Evolutionary conservation across 2,888 invertebrate genomes (phyloP).

Genomic region (Magallana nippona): DNA sequence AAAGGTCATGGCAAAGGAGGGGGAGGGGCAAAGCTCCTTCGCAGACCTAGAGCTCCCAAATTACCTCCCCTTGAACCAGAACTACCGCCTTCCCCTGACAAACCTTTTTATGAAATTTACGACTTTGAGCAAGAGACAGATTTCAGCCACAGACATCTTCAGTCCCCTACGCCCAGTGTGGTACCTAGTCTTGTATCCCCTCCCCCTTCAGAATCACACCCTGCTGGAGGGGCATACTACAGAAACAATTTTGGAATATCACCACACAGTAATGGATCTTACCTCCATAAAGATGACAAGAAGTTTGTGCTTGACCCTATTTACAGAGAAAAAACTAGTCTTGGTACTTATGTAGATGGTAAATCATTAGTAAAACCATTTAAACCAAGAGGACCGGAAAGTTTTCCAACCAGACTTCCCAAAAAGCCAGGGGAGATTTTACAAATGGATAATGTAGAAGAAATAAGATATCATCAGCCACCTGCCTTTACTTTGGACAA

Average conservation of each 20-base stretch:
- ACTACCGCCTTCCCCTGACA: conserved; percentile 52
- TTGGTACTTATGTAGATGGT: conserved; percentile 74
- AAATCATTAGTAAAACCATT: conserved; percentile 71
- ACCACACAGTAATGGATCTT: conserved; percentile 61
- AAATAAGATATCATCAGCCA: conserved; percentile 67
- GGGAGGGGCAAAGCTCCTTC: conserved; percentile 56
- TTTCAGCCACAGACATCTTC: conserved; percentile 49
- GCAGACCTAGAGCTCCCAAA: conserved; percentile 69
- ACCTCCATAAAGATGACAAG: conserved; percentile 65
- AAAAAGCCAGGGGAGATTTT: conserved; percentile 64
- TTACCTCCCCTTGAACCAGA: conserved; percentile 59
- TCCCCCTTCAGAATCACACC: conserved; percentile 69
- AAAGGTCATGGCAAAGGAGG: conserved; percentile 42
- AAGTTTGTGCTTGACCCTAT: conserved; percentile 71
- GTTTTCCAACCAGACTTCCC: conserved; percentile 68
- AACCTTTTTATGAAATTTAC: conserved; percentile 65
- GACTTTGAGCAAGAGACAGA: conserved; percentile 60
- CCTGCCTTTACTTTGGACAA: conserved; percentile 76
- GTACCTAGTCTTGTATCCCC: conserved; percentile 70
- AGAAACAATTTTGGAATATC: conserved; percentile 52
- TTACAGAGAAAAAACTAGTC: conserved; percentile 67
- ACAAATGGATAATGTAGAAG: conserved; percentile 67
- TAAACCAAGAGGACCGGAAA: conserved; percentile 74
- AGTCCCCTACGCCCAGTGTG: conserved; percentile 66
- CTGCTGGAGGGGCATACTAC: conserved; percentile 53